Evolutionary conservation across 2,888 invertebrate genomes (phyloP).

Genomic region (Drosophila paracracens): DNA sequence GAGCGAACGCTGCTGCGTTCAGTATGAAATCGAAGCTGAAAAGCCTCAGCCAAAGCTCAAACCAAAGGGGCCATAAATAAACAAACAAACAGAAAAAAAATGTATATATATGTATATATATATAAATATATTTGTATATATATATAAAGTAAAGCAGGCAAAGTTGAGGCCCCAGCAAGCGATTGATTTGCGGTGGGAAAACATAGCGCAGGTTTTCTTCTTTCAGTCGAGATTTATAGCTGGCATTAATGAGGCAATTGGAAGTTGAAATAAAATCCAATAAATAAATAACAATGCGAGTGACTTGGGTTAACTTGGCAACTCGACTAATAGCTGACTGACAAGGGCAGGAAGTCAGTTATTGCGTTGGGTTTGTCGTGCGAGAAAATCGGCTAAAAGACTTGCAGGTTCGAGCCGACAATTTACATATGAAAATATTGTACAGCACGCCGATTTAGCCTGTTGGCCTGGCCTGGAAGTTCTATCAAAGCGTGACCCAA

Average conservation of each 20-base stretch:
- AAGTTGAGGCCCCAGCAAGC: slow-evolving; percentile 39
- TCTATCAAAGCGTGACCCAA: slow-evolving; percentile 75
- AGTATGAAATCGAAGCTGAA: slow-evolving; percentile 62
- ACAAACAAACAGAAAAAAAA: slow-evolving; percentile 18
- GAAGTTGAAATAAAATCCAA: slow-evolving; percentile 47
- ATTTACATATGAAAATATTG: slow-evolving; percentile 72
- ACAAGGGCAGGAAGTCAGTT: slow-evolving; percentile 34
- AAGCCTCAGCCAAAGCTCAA: slow-evolving; percentile 13
- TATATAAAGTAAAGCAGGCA: slow-evolving; percentile 19
- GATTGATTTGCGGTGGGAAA: slow-evolving; percentile 62
- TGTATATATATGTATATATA: neutral
- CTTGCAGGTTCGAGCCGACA: slow-evolving; percentile 30
- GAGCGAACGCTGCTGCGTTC: slow-evolving; percentile 52
- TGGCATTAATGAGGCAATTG: slow-evolving; percentile 44
- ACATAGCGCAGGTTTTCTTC: slow-evolving; percentile 32
- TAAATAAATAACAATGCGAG: slow-evolving; percentile 19
- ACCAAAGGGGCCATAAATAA: slow-evolving; percentile 62
- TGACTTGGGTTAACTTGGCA: slow-evolving; percentile 3
- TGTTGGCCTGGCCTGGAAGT: slow-evolving; percentile 46
- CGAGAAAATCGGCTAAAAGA: slow-evolving; percentile 33
- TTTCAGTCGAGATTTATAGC: slow-evolving; percentile 46
- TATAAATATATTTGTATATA: neutral
- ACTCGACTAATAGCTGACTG: slow-evolving; percentile 40
- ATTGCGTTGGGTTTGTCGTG: slow-evolving; percentile 17
- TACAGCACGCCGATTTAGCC: slow-evolving; percentile 27